A percentile compares a stretch with the other conserved stretches of the same genome.
Evolutionary conservation across 2,888 invertebrate species (phyloP).

Genomic region (Tetragnatha montana): DNA sequence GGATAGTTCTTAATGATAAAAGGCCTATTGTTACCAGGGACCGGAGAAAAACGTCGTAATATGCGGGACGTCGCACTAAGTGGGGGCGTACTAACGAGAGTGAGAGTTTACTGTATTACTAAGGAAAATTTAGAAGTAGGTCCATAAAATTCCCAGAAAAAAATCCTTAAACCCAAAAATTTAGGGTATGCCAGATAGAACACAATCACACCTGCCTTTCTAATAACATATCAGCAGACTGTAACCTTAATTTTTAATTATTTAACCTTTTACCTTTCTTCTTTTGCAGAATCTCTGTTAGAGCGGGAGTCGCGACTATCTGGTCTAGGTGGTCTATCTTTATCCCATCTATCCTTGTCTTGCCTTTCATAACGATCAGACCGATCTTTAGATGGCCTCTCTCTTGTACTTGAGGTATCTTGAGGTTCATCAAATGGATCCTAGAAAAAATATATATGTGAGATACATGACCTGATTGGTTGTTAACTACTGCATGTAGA

Average conservation of each 20-base stretch:
- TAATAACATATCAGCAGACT: not conserved
- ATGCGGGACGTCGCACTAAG: no score
- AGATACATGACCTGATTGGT: not conserved
- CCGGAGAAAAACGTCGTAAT: no score
- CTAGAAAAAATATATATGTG: conserved; percentile 69
- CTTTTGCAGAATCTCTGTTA: conserved; percentile 77
- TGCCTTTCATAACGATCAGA: conserved; percentile 72
- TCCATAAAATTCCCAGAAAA: no score
- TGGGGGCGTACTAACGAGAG: no score
- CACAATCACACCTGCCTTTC: not conserved
- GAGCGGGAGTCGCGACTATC: conserved; percentile 79
- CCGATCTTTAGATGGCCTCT: conserved; percentile 78
- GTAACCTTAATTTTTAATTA: not conserved
- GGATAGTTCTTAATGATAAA: no score
- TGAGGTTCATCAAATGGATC: conserved; percentile 76
- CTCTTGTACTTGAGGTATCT: conserved; percentile 76
- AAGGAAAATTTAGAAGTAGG: no score
- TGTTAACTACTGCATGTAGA: not conserved
- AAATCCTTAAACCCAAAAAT: not conserved
- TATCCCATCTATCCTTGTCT: conserved; percentile 76
- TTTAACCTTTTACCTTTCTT: conserved; percentile 58
- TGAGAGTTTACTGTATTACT: no score
- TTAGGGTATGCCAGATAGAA: not conserved
- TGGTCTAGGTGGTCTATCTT: conserved; percentile 80
- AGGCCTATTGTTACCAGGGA: no score